These are phyloP conservation scores for Lepus europaeus DNA, from an alignment of 2,113 vertebrate species.

Conservation along the genomic window DNA sequence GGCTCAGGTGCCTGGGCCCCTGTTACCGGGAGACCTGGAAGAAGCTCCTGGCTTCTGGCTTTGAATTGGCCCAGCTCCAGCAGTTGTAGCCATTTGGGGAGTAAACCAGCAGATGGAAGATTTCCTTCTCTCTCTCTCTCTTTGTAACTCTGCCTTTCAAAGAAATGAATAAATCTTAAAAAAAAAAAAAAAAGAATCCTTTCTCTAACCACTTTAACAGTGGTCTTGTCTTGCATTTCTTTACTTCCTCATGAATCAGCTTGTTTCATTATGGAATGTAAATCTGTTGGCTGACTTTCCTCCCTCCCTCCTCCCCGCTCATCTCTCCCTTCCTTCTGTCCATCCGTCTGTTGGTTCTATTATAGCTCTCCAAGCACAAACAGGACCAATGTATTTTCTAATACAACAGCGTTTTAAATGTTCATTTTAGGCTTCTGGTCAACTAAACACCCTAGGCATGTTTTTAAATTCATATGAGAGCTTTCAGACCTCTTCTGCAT, in stretches of 20 bases:
- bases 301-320: no score
- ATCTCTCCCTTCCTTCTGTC: no score
- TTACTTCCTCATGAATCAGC: background rate
- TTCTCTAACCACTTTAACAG: background rate
- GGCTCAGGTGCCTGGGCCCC: no score
- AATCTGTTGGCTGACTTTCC: background rate
- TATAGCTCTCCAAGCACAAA: slow-evolving; percentile 36
- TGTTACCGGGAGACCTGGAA: no score
- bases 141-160: no score
- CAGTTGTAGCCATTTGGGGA: no score
- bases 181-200: background rate
- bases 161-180: no score
- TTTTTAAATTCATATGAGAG: background rate
- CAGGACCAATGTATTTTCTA: background rate
- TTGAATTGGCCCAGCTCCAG: no score
- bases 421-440: slow-evolving; percentile 10
- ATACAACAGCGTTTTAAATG: slow-evolving; percentile 34
- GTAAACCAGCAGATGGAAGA: no score
- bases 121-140: no score
- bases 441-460: background rate
- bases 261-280: background rate
- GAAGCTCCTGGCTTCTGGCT: no score
- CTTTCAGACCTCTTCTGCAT: slow-evolving; percentile 35
- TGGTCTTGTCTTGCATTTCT: background rate
- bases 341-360: background rate